A percentile compares a stretch with the other conserved stretches of the same genome.
Conservation (phyloP, 2,888 invertebrate species). For the Mythimna ferrago region DNA sequence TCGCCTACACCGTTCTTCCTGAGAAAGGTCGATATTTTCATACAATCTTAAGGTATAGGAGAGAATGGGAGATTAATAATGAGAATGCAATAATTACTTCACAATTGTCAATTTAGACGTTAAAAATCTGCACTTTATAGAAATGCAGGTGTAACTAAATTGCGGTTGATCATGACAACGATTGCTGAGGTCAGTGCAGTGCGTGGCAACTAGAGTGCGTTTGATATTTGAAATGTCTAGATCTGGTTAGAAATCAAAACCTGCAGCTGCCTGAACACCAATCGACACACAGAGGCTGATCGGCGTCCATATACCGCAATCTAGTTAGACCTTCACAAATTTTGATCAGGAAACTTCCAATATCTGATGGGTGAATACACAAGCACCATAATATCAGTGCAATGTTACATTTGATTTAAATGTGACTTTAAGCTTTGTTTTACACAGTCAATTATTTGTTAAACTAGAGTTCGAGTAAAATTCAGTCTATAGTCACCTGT, state of each 20-base stretch:
- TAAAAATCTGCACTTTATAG: conserved; percentile 18
- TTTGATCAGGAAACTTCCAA: not conserved
- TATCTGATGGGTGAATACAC: not conserved
- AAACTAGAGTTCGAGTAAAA: conserved; percentile 56
- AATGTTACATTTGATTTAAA: conserved; percentile 3
- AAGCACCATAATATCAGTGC: not conserved
- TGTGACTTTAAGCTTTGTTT: conserved; percentile 21
- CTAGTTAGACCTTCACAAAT: not conserved
- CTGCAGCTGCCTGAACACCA: not conserved
- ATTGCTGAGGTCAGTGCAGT: not conserved
- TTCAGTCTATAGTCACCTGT: conserved; percentile 63
- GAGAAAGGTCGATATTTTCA: conserved; percentile 16
- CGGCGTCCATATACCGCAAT: not conserved
- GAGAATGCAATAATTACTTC: conserved; percentile 10
- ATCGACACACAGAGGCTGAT: not conserved
- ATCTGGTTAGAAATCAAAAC: not conserved
- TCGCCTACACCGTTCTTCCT: no score
- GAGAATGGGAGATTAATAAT: conserved; percentile 24
- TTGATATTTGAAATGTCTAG: not conserved
- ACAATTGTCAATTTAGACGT: conserved; percentile 14
- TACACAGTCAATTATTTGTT: conserved; percentile 45
- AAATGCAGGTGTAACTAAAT: not conserved
- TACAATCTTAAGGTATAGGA: conserved; percentile 33
- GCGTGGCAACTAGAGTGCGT: not conserved
- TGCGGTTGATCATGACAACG: not conserved